These are phyloP conservation scores for Chrysolina haemoptera DNA, from an alignment of 2,888 invertebrate species.

Conservation along the genomic window DNA sequence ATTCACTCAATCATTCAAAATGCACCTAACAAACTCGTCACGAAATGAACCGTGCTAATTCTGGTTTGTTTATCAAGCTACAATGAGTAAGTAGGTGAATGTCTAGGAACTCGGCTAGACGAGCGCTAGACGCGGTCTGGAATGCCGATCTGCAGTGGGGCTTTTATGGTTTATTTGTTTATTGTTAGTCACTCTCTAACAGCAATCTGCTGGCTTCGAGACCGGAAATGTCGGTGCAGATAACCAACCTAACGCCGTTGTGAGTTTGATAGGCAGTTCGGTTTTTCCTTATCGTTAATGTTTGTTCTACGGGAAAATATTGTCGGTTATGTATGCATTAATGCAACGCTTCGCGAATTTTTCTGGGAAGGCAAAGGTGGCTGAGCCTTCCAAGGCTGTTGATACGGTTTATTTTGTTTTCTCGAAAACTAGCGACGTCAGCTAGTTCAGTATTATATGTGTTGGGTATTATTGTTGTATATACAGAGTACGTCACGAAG, in stretches of 20 bases:
- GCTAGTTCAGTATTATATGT: background rate
- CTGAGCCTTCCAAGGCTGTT: constrained; percentile 35
- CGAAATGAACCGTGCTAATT: constrained; percentile 31
- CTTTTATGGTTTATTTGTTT: constrained; percentile 39
- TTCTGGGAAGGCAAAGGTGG: constrained; percentile 43
- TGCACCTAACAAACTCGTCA: too few species aligned
- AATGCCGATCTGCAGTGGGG: constrained; percentile 38
- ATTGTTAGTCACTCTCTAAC: constrained; percentile 33
- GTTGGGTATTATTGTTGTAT: too few species aligned
- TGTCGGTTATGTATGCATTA: constrained; percentile 25
- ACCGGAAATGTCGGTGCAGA: constrained; percentile 18
- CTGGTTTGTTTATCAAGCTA: constrained; percentile 26
- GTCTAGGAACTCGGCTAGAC: constrained; percentile 48
- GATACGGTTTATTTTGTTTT: background rate
- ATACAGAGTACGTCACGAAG: too few species aligned
- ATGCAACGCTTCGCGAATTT: constrained; percentile 22
- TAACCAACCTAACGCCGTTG: constrained; percentile 21
- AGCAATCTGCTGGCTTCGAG: background rate
- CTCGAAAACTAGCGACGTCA: background rate
- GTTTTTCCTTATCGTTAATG: constrained; percentile 39
- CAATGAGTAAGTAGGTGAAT: constrained; percentile 30
- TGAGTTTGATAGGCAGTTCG: constrained; percentile 21
- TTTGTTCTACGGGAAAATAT: constrained; percentile 36
- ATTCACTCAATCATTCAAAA: too few species aligned
- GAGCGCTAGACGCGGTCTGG: constrained; percentile 46